Conservation (phyloP, 2,113 vertebrate species). For the Thamnaconus septentrionalis region DNA sequence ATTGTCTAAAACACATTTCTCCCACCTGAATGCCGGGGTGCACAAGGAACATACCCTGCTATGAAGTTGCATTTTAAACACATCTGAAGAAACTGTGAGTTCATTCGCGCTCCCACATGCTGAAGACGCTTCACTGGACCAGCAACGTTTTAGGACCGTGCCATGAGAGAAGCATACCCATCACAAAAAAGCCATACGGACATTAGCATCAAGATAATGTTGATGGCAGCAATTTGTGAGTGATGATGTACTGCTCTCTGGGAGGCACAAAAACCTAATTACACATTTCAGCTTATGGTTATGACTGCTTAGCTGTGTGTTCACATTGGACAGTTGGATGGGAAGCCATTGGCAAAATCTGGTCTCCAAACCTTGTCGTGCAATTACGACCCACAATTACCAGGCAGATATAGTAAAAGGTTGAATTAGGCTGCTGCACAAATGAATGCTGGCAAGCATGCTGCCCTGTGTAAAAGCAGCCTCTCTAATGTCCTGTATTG, state of each 20-base stretch:
- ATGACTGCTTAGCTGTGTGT: constrained; percentile 50
- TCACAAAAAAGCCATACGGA: constrained; percentile 55
- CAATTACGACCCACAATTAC: constrained; percentile 20
- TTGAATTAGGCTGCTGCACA: constrained; percentile 40
- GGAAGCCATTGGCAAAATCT: constrained; percentile 23
- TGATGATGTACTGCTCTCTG: constrained; percentile 53
- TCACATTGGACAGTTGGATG: constrained; percentile 33
- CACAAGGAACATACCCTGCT: constrained; percentile 16
- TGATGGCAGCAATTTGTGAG: constrained; percentile 47
- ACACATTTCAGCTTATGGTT: constrained; percentile 43
- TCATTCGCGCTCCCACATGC: constrained; percentile 27
- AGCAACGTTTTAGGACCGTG: constrained; percentile 35
- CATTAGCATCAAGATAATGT: constrained; percentile 65
- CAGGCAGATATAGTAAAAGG: constrained; percentile 32
- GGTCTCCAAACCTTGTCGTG: constrained; percentile 35
- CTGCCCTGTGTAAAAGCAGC: constrained; percentile 31
- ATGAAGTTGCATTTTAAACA: constrained; percentile 21
- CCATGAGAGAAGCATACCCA: constrained; percentile 27
- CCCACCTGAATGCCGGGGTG: constrained; percentile 23
- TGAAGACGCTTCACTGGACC: constrained; percentile 23
- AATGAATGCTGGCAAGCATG: constrained; percentile 21
- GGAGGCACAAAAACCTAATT: constrained; percentile 51
- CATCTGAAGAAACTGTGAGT: constrained; percentile 13
- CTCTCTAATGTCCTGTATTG: constrained; percentile 42
- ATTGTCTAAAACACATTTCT: constrained; percentile 46